These are phyloP conservation scores for Zaprionus camerounensis DNA, from an alignment of 1,140 invertebrate species.

Conservation along the genomic window DNA sequence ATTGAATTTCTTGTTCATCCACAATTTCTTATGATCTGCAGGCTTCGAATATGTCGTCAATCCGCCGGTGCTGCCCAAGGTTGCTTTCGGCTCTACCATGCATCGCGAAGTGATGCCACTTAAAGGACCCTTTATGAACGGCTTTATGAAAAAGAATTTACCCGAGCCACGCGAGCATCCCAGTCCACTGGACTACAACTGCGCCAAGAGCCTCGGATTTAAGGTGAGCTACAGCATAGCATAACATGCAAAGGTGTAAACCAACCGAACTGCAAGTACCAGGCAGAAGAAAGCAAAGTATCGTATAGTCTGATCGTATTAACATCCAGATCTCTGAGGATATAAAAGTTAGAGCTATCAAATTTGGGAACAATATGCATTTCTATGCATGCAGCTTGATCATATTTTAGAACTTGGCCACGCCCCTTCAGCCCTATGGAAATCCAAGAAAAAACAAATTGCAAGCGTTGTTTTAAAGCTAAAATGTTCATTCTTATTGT, in stretches of 20 bases:
- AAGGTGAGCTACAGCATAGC: slow-evolving; percentile 24
- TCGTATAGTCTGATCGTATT: background rate
- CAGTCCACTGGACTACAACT: slow-evolving; percentile 60
- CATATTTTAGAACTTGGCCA: background rate
- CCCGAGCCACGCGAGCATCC: slow-evolving; percentile 26
- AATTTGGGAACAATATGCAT: background rate
- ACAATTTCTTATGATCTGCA: slow-evolving; percentile 21
- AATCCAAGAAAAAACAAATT: too few relatives aligned
- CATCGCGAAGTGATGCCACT: slow-evolving; percentile 55
- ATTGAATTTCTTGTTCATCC: background rate
- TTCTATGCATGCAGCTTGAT: background rate
- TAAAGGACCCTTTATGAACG: slow-evolving; percentile 33
- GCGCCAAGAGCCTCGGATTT: slow-evolving; percentile 40
- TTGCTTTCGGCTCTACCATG: slow-evolving; percentile 65
- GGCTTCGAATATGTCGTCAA: slow-evolving; percentile 81
- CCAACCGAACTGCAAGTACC: too few relatives aligned
- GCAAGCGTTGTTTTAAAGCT: background rate
- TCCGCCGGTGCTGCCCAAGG: slow-evolving; percentile 58
- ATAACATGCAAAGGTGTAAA: too few relatives aligned
- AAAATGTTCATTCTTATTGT: background rate
- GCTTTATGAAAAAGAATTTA: slow-evolving; percentile 46
- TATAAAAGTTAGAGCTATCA: background rate
- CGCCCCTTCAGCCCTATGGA: too few relatives aligned
- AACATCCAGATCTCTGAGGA: background rate
- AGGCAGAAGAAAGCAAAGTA: too few relatives aligned